A percentile compares a stretch with the other conserved stretches of the same genome.
Evolutionary conservation across 2,888 invertebrate species (phyloP).

Genomic region (Ceriagrion tenellum): DNA sequence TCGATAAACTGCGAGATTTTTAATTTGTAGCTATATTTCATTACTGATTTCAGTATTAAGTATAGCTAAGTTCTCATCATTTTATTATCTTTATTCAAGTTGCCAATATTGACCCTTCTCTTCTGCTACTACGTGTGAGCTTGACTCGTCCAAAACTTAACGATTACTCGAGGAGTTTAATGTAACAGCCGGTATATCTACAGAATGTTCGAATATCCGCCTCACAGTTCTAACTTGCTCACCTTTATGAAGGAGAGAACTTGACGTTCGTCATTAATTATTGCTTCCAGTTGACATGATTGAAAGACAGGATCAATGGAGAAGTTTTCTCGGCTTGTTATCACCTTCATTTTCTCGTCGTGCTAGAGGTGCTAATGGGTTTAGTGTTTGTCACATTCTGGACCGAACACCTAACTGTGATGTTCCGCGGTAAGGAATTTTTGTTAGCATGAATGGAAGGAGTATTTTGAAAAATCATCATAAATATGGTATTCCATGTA

Average conservation of each 20-base stretch:
- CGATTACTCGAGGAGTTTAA: too few relatives aligned
- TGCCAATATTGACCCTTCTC: too few relatives aligned
- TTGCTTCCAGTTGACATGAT: not conserved
- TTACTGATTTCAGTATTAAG: too few relatives aligned
- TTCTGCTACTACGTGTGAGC: too few relatives aligned
- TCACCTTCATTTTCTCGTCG: not conserved
- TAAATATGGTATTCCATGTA: too few relatives aligned
- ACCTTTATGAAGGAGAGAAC: not conserved
- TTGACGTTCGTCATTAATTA: not conserved
- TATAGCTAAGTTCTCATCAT: too few relatives aligned
- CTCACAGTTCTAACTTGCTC: not conserved
- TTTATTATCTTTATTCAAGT: too few relatives aligned
- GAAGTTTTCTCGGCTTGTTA: not conserved
- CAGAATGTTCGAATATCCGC: not conserved
- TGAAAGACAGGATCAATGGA: not conserved
- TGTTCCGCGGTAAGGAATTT: not conserved
- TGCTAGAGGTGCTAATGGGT: not conserved
- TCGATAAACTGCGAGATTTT: too few relatives aligned
- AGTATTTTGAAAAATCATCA: too few relatives aligned
- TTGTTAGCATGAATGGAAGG: not conserved
- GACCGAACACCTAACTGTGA: not conserved
- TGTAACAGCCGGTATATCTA: too few relatives aligned
- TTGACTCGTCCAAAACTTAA: too few relatives aligned
- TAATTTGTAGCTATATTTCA: too few relatives aligned
- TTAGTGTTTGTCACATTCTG: not conserved